phyloP scores from a whole-genome alignment of 92 coral and sea anemone genomes.

The Diadumene lineata region DNA sequence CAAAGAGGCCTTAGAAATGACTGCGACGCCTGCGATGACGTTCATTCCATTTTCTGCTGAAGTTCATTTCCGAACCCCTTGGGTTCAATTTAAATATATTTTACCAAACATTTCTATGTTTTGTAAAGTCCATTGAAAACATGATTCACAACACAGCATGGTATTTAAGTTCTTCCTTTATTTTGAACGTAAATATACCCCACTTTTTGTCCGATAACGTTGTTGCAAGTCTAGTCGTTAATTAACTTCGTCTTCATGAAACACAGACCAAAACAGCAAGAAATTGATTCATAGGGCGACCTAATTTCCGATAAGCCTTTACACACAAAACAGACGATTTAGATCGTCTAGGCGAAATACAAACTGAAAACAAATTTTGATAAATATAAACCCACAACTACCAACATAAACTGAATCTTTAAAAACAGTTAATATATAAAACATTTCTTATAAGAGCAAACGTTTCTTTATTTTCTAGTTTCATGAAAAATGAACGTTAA shows the following conservation, averaged over 20 bases:
- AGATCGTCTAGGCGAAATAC: background rate
- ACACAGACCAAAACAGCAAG: constrained; percentile 8
- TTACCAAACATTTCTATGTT: constrained; percentile 41
- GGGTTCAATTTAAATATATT: constrained; percentile 20
- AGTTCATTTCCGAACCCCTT: constrained; percentile 46
- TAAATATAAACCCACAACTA: too few relatives aligned
- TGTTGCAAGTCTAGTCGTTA: constrained; percentile 13
- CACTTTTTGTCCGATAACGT: constrained; percentile 5
- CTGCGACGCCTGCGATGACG: constrained; percentile 1
- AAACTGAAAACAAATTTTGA: background rate
- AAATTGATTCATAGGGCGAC: constrained; percentile 29
- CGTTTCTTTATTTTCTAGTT: constrained; percentile 16
- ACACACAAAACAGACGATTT: constrained; percentile 28
- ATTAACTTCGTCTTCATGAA: constrained; percentile 4
- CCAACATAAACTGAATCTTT: too few relatives aligned
- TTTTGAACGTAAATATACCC: constrained; percentile 23
- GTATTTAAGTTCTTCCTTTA: background rate
- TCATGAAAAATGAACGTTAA: constrained; percentile 25
- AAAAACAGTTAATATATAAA: too few relatives aligned
- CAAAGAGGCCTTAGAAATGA: constrained; percentile 8
- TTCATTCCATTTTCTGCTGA: constrained; percentile 3
- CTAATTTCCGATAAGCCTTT: constrained; percentile 83
- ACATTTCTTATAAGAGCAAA: too few relatives aligned
- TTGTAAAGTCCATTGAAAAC: constrained; percentile 29
- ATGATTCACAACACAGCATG: constrained; percentile 36